These are phyloP conservation scores for Autographa pulchrina DNA, from an alignment of 2,888 invertebrate species.

Conservation along the genomic window DNA sequence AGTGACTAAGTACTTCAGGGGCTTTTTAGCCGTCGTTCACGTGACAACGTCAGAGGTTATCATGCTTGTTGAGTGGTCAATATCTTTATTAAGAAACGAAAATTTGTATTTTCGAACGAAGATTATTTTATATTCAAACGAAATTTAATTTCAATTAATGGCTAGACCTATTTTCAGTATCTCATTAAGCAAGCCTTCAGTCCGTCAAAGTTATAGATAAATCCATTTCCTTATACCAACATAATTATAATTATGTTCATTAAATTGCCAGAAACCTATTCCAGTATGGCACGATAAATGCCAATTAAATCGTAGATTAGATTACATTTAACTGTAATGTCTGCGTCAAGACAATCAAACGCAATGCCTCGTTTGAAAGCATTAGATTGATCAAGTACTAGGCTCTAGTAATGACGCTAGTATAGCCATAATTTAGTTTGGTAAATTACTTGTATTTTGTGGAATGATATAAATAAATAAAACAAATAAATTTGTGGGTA, in stretches of 20 bases:
- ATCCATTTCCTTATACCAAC: conserved; percentile 21
- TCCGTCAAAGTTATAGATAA: conserved; percentile 1
- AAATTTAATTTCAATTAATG: no score
- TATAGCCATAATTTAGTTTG: conserved; percentile 34
- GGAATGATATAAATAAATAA: conserved; percentile 15
- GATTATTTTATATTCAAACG: no score
- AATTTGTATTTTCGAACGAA: no score
- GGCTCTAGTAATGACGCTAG: conserved; percentile 41
- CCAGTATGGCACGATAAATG: conserved; percentile 51
- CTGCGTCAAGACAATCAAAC: conserved; percentile 59
- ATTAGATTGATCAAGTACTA: conserved; percentile 46
- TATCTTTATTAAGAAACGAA: not conserved
- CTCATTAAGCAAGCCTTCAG: not conserved
- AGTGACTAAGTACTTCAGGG: not conserved
- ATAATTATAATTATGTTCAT: conserved; percentile 49
- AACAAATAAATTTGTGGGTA: no score
- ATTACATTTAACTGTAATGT: conserved; percentile 58
- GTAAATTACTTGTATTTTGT: conserved; percentile 32
- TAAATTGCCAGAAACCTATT: conserved; percentile 52
- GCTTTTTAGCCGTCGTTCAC: not conserved
- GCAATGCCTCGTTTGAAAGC: conserved; percentile 52
- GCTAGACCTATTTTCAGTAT: not conserved
- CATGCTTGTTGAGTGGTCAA: not conserved
- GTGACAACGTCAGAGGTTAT: not conserved
- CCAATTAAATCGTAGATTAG: conserved; percentile 60